Conservation (phyloP, 1,140 invertebrate species). For the Plectus sambesii region DNA sequence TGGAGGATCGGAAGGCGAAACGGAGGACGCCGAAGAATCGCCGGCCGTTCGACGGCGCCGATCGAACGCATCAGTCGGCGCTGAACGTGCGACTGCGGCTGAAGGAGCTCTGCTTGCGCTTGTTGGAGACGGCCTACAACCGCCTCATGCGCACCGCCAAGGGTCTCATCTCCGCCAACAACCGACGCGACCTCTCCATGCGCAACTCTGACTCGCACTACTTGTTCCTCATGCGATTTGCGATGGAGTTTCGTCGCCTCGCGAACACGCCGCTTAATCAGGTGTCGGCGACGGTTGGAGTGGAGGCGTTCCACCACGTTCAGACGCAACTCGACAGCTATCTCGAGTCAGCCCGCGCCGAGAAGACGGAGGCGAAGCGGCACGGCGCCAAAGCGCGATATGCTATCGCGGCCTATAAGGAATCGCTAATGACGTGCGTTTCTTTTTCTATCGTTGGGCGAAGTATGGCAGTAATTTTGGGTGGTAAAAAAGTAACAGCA, state of each 20-base stretch:
- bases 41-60: slow-evolving; percentile 53
- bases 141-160: slow-evolving; percentile 72
- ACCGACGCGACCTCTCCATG: slow-evolving; percentile 58
- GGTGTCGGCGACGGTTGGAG: slow-evolving; percentile 47
- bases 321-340: slow-evolving; percentile 79
- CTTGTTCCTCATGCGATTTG: slow-evolving; percentile 20
- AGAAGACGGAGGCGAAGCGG: slow-evolving; percentile 63
- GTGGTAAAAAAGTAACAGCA: no score
- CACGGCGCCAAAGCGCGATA: slow-evolving; percentile 19
- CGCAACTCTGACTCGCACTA: slow-evolving; percentile 18
- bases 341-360: slow-evolving; percentile 69
- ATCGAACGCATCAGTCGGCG: slow-evolving; percentile 59
- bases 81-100: slow-evolving; percentile 70
- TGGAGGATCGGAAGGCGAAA: slow-evolving; percentile 56
- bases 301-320: slow-evolving; percentile 77
- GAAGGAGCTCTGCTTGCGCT: slow-evolving; percentile 85
- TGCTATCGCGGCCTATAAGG: slow-evolving; percentile 24
- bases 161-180: slow-evolving; percentile 75
- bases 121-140: slow-evolving; percentile 81
- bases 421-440: no score
- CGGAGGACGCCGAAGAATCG: slow-evolving; percentile 59
- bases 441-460: no score
- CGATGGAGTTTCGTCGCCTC: slow-evolving; percentile 20
- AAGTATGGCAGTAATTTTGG: no score
- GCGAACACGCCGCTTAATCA: slow-evolving; percentile 4